These are phyloP conservation scores for Rhynchotus rufescens DNA, from an alignment of 2,797 vertebrate genomes.

Conservation along the genomic window DNA sequence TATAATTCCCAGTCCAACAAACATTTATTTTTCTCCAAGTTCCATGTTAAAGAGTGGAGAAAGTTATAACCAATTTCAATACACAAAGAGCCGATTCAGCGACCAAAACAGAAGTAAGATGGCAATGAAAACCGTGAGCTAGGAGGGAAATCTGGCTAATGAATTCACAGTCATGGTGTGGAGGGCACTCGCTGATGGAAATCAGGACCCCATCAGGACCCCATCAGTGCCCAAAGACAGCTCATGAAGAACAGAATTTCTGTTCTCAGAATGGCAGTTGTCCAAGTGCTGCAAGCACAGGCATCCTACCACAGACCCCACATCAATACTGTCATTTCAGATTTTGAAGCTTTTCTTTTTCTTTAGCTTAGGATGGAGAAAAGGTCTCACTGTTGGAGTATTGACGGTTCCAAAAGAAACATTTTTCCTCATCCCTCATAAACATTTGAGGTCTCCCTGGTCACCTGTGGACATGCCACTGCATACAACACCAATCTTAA, in stretches of 20 bases:
- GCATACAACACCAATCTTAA: not conserved
- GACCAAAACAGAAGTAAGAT: not conserved
- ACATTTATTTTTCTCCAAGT: accelerated
- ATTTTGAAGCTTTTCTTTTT: slow-evolving; percentile 2
- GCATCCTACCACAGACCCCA: not conserved
- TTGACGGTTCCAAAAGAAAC: not conserved
- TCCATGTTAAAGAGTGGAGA: not conserved
- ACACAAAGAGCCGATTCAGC: not conserved
- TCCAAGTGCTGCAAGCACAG: not conserved
- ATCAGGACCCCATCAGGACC: not conserved
- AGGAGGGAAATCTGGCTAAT: not conserved
- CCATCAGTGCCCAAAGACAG: not conserved
- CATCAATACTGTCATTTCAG: not conserved
- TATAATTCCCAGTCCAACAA: not conserved
- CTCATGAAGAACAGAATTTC: not conserved
- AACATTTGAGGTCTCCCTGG: not conserved
- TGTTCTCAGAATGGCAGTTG: not conserved
- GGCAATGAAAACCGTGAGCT: not conserved
- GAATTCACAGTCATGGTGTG: not conserved
- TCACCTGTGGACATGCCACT: not conserved
- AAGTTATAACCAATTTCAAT: not conserved
- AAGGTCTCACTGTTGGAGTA: not conserved
- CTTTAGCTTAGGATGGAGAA: not conserved
- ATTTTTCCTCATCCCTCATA: not conserved
- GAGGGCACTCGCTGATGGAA: not conserved